phyloP scores from a whole-genome alignment of 2,113 vertebrate genomes.

The Leptobrachium leishanense region DNA sequence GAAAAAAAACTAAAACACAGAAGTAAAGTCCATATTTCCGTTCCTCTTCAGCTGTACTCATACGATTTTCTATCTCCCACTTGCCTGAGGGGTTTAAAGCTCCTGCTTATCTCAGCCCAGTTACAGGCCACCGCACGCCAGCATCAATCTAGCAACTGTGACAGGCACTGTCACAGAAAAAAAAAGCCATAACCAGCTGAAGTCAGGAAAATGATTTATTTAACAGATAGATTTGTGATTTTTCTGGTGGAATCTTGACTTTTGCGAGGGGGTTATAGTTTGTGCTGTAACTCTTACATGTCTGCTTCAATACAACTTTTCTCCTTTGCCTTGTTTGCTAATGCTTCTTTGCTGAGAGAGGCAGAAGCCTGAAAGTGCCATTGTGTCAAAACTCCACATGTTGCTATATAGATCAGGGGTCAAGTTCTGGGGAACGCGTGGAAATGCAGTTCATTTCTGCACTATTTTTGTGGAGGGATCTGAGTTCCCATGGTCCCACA shows the following conservation, averaged over 20 bases:
- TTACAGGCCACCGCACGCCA: conserved; percentile 33
- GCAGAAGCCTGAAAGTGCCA: no score
- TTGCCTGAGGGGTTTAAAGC: conserved; percentile 42
- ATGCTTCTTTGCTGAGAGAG: no score
- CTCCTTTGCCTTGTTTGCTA: no score
- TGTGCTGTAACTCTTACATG: background rate
- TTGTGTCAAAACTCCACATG: no score
- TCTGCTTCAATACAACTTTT: background rate
- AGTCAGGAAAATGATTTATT: conserved; percentile 48
- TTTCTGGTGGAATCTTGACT: conserved; percentile 21
- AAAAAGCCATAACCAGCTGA: conserved; percentile 39
- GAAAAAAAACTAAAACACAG: background rate
- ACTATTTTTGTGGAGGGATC: no score
- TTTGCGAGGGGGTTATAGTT: conserved; percentile 10
- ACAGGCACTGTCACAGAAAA: conserved; percentile 40
- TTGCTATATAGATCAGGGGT: no score
- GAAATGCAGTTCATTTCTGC: no score
- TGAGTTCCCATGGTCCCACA: no score
- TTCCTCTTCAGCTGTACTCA: conserved; percentile 25
- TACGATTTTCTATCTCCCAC: conserved; percentile 37
- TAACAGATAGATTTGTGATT: conserved; percentile 49
- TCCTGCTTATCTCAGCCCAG: conserved; percentile 43
- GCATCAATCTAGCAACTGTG: conserved; percentile 39
- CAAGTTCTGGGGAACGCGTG: no score
- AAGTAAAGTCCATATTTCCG: conserved; percentile 16